Evolutionary conservation across 2,888 invertebrate genomes (phyloP).

Genomic region (Dolomedes plantarius): DNA sequence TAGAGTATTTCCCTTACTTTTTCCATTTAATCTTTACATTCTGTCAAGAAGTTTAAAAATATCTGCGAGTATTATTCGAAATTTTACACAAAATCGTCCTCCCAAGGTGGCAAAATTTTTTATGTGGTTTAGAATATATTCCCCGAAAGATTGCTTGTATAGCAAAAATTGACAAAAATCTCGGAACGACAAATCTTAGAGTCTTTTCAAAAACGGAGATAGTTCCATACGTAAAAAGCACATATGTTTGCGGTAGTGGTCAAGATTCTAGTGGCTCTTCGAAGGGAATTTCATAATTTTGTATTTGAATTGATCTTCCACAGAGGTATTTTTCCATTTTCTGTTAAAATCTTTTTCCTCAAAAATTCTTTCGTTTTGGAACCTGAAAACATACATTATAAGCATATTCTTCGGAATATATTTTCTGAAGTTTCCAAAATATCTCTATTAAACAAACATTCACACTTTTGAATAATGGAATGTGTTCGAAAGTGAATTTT

Average conservation of each 20-base stretch:
- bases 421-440: no score
- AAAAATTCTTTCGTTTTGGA: constrained; percentile 14
- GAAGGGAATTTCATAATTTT: constrained; percentile 36
- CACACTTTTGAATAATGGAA: no score
- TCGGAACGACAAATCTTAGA: constrained; percentile 24
- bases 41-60: no score
- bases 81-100: no score
- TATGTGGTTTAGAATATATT: constrained; percentile 44
- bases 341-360: constrained; percentile 3
- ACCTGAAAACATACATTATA: constrained; percentile 24
- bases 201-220: constrained; percentile 20
- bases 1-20: no score
- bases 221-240: constrained; percentile 6
- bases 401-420: no score
- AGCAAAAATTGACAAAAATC: constrained; percentile 47
- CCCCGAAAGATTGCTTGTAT: constrained; percentile 26
- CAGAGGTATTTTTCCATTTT: constrained; percentile 27
- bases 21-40: no score
- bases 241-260: constrained; percentile 17
- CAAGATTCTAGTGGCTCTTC: constrained; percentile 35
- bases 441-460: no score
- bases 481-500: no score
- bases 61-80: no score
- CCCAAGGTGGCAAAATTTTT: no score
- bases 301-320: constrained; percentile 43